Percentiles rank a stretch among this genome's conserved stretches.
Evolutionary conservation across 2,113 vertebrate genomes (phyloP).

Genomic region (Hippocampus mohnikei): DNA sequence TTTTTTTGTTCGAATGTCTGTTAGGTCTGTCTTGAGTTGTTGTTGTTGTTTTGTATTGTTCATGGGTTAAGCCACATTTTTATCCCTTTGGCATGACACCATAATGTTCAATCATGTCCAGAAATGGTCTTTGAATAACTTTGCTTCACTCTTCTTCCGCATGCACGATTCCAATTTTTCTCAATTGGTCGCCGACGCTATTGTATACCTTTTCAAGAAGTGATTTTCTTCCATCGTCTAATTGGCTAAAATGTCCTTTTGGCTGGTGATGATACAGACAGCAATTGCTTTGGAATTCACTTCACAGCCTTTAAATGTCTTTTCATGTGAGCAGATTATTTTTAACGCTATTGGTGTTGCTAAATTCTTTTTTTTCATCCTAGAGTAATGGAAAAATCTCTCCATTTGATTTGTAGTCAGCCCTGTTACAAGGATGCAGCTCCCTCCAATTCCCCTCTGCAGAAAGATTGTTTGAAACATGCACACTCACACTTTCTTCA

Average conservation of each 20-base stretch:
- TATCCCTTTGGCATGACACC: too few species aligned
- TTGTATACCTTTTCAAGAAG: neutral
- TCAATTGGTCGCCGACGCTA: too few species aligned
- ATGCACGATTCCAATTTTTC: too few species aligned
- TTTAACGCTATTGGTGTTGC: neutral
- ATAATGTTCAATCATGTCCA: too few species aligned
- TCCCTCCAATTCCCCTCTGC: neutral
- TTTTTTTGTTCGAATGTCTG: neutral
- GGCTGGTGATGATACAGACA: neutral
- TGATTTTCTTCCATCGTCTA: neutral
- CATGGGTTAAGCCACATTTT: too few species aligned
- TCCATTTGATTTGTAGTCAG: neutral
- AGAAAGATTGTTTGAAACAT: neutral
- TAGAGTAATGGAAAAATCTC: neutral
- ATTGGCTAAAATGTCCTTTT: neutral
- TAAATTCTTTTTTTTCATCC: neutral
- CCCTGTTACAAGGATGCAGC: neutral
- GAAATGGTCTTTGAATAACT: too few species aligned
- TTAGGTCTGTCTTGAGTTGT: neutral
- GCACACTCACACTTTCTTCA: neutral
- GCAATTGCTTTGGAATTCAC: neutral
- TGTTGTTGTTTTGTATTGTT: too few species aligned
- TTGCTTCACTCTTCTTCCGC: too few species aligned
- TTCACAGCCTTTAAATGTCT: neutral
- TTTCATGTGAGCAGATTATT: neutral